These are phyloP conservation scores for Eupithecia pulchellata DNA, from an alignment of 2,888 invertebrate genomes.

Conservation along the genomic window DNA sequence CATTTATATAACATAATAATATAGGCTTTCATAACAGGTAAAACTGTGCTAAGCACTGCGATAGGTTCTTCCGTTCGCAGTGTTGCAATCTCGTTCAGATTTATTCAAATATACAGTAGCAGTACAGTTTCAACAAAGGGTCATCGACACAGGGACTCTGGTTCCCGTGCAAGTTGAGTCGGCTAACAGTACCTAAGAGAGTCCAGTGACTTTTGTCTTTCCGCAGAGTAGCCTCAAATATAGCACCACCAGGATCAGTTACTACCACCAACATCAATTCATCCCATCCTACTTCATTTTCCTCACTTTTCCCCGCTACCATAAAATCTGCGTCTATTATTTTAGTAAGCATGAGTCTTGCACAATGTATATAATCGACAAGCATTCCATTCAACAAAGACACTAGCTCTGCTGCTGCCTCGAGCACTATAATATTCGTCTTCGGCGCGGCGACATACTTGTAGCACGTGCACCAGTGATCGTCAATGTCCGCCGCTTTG, in stretches of 20 bases:
- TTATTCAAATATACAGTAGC: constrained; percentile 84
- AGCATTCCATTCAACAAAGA: constrained; percentile 87
- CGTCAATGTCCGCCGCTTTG: constrained; percentile 89
- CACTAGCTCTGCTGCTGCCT: constrained; percentile 87
- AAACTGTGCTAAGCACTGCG: no score
- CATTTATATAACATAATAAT: no score
- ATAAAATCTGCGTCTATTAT: constrained; percentile 89
- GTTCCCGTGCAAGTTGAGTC: constrained; percentile 91
- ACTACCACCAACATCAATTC: constrained; percentile 88
- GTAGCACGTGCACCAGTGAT: constrained; percentile 96
- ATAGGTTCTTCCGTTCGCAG: background rate
- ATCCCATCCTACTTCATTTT: constrained; percentile 72
- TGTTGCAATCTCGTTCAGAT: background rate
- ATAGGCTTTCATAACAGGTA: no score
- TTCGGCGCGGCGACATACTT: constrained; percentile 84
- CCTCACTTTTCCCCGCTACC: constrained; percentile 66
- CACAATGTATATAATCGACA: constrained; percentile 87
- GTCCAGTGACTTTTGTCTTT: constrained; percentile 62
- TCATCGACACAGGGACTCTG: constrained; percentile 92
- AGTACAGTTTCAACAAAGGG: constrained; percentile 90
- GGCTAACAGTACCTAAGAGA: constrained; percentile 90
- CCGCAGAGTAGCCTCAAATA: constrained; percentile 92
- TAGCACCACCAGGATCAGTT: constrained; percentile 88
- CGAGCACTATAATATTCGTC: constrained; percentile 80
- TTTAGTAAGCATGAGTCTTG: constrained; percentile 85